Evolutionary conservation across 2,888 invertebrate genomes (phyloP), one percentile per base, ranked within the genome.

Genomic region (Rugalucina vietnamica): DNA sequence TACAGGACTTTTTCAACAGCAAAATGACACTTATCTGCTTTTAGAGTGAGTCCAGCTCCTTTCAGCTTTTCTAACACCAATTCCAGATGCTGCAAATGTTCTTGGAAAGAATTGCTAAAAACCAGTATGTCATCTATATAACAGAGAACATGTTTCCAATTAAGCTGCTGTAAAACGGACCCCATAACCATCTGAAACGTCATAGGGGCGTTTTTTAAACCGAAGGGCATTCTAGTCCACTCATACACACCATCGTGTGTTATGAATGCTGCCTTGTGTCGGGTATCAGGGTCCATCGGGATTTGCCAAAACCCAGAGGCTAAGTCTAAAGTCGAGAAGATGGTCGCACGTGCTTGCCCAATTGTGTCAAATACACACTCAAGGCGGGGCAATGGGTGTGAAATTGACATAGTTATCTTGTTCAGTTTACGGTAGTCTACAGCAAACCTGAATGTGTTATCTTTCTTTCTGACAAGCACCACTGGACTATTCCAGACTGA

Each of bases 81-180:
- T 18, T 76, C 54, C 49, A 89, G 77, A 81, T 84, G 86, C 5
- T 72, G 27, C n/a, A 89, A 36, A 39, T 90, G 90, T 57, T 89
- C 82, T 14, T 87, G 74, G 84, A 90, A 88, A 27, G 82, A 82
- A 50, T 60, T 78, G 29, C 81, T 85, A 37, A 84, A 90, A 12
- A 87, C 84, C 14, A 86, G 36, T n/a, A 89, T 80, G 75, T 89
- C 88, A 78, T 90, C 88, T n/a, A 89, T 83, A 54, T 88, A 87
- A 14, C 89, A 89, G 69, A 89, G 69, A 3, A 89, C 79, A 76
- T 79, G 76, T 78, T 89, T 90, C 88, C 89, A 89, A 29, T 86
- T 86, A 1, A 90, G 71, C 36, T 86, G 87, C 37, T 85, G 37
- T 14, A 90, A 75, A 27, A 88, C 83, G 43, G 84, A 79, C 18